Evolutionary conservation across 2,888 invertebrate species (phyloP).

Genomic region (Chloromyia formosa): DNA sequence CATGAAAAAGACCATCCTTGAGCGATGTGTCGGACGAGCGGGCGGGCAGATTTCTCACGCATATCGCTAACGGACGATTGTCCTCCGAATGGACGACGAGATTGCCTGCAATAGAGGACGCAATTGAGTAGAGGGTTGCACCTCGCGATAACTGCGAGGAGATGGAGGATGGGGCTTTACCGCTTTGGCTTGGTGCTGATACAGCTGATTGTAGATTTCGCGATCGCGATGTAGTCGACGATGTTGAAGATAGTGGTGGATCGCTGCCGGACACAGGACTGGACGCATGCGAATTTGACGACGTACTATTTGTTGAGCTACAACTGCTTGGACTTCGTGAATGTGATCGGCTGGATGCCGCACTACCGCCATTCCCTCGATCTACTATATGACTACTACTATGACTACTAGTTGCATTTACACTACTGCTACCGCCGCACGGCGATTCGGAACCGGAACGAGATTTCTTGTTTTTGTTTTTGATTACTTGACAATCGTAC

Average conservation of each 20-base stretch:
- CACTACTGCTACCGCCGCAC: constrained; percentile 61
- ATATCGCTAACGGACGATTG: constrained; percentile 85
- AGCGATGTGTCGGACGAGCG: constrained; percentile 92
- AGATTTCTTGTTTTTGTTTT: constrained; percentile 63
- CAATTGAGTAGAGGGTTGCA: constrained; percentile 7
- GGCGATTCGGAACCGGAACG: constrained; percentile 67
- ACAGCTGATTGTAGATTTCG: constrained; percentile 67
- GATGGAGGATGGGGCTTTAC: constrained; percentile 15
- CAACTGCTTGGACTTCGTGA: constrained; percentile 66
- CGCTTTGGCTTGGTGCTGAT: constrained; percentile 56
- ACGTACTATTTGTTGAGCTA: constrained; percentile 63
- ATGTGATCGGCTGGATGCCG: constrained; percentile 68
- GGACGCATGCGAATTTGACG: constrained; percentile 63
- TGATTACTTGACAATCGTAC: constrained; percentile 54
- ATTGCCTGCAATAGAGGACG: constrained; percentile 53
- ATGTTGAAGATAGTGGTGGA: constrained; percentile 52
- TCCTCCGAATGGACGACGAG: constrained; percentile 65
- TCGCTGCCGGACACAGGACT: constrained; percentile 62
- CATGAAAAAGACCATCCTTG: constrained; percentile 97
- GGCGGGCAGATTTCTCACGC: constrained; percentile 88
- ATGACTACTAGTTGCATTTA: constrained; percentile 55
- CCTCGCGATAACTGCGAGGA: constrained; percentile 21
- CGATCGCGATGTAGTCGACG: constrained; percentile 57
- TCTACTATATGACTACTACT: constrained; percentile 53
- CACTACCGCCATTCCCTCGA: constrained; percentile 61